Percentiles rank a stretch among this genome's conserved stretches.
Evolutionary conservation across 2,888 invertebrate species (phyloP).

Genomic region (Orchesellides sinensis): DNA sequence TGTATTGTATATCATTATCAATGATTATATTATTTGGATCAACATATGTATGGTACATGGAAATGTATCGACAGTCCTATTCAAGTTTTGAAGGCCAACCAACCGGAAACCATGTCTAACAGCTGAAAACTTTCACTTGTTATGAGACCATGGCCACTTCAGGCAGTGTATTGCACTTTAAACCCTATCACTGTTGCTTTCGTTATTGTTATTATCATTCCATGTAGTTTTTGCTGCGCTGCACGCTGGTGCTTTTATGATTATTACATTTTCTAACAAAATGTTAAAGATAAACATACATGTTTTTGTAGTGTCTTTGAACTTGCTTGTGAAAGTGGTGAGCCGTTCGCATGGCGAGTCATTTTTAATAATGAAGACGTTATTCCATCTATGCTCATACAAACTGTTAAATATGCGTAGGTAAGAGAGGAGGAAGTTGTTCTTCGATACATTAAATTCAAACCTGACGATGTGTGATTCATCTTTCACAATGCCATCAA

Average conservation of each 20-base stretch:
- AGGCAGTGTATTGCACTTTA: not conserved
- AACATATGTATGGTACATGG: conserved; percentile 11
- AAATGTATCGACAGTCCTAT: conserved; percentile 40
- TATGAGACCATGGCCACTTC: conserved; percentile 25
- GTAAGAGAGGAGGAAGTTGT: conserved; percentile 17
- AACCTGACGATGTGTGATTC: conserved; percentile 57
- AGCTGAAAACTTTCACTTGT: conserved; percentile 55
- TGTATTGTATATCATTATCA: conserved; percentile 8
- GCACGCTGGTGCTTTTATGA: too few relatives aligned
- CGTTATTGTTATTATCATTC: too few relatives aligned
- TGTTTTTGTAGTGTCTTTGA: too few relatives aligned
- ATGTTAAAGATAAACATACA: too few relatives aligned
- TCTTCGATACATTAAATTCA: conserved; percentile 44
- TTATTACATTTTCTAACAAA: too few relatives aligned
- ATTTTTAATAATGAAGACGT: conserved; percentile 40
- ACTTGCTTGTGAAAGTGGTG: too few relatives aligned
- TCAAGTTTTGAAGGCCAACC: conserved; percentile 38
- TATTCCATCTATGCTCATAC: not conserved
- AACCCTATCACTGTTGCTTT: not conserved
- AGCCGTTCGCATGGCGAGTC: too few relatives aligned
- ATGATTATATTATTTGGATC: conserved; percentile 5
- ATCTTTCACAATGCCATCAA: conserved; percentile 61
- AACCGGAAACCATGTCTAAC: conserved; percentile 42
- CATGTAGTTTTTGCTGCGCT: too few relatives aligned
- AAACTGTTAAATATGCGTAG: not conserved